Evolutionary conservation across 92 coral and sea anemone species (phyloP).

Genomic region (Ricordea florida): DNA sequence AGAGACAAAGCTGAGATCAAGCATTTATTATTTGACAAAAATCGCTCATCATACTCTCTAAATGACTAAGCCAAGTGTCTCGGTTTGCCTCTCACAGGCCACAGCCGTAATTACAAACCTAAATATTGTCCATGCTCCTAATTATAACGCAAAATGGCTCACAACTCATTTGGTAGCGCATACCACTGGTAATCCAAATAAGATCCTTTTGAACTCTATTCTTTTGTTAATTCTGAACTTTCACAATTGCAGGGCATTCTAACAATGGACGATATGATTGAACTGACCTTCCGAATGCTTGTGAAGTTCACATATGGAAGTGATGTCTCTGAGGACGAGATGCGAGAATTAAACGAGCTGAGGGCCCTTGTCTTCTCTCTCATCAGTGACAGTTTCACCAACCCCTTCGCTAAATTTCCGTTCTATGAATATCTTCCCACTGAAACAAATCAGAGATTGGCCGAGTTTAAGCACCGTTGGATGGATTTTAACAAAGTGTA

Average conservation of each 20-base stretch:
- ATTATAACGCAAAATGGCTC: too few species aligned
- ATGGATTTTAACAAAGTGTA: slow-evolving; percentile 51
- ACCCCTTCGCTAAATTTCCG: slow-evolving; percentile 60
- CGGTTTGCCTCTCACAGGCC: too few species aligned
- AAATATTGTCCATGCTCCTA: too few species aligned
- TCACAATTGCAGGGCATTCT: slow-evolving; percentile 28
- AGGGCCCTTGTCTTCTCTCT: slow-evolving; percentile 40
- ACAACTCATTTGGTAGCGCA: too few species aligned
- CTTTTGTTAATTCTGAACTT: neutral
- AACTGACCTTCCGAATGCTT: slow-evolving; percentile 59
- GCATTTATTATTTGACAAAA: too few species aligned
- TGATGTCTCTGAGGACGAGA: slow-evolving; percentile 42
- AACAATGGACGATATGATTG: slow-evolving; percentile 51
- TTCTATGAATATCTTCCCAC: slow-evolving; percentile 67
- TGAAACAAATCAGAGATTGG: slow-evolving; percentile 34
- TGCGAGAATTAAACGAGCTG: slow-evolving; percentile 33
- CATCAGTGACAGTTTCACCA: slow-evolving; percentile 58
- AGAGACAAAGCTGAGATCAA: too few species aligned
- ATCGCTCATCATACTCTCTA: too few species aligned
- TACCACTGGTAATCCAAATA: too few species aligned
- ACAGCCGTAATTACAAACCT: too few species aligned
- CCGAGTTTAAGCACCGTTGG: slow-evolving; percentile 65
- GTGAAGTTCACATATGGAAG: slow-evolving; percentile 74
- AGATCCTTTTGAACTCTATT: too few species aligned
- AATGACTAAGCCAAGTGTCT: too few species aligned